Evolutionary conservation across 2,888 invertebrate species (phyloP), one percentile per base, ranked within the genome.

Genomic region (Drosophila mercatorum): DNA sequence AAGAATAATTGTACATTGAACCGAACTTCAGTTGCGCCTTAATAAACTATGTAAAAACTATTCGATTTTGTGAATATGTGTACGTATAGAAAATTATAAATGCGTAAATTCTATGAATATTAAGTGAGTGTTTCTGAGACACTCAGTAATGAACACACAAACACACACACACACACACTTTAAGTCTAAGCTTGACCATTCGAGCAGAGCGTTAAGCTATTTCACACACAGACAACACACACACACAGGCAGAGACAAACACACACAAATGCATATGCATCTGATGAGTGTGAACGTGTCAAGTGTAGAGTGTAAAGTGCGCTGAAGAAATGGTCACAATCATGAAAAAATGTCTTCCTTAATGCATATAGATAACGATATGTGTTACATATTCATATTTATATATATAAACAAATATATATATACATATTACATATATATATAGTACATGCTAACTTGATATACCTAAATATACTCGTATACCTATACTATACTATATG

Each of bases 271-370:
- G 68, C 49, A 72, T 60, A 55, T 68, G 41, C 41, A 69, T 59
- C 56, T 52, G 62, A 51, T 67, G 59, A 52, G 57, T 63, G 55
- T 64, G 41, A 66, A 49, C 47, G 66, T 73, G 68, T 57, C 61
- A 63, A 67, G 58, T 77, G 65, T 26, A 47, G 40, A 34, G 55
- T 55, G 41, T 55, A 38, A 70, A 46, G 60, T 78, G 76, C 73
- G 82, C 82, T 70, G 75, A 77, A 72, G 28, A 57, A 81, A 88
- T 84, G 84, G 84, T 85, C 84, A 88, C 88, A 85, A 85, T 85
- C 84, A 85, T 85, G 84, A 85, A 85, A 84, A 85, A 82, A 81
- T 85, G 89, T 88, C 87, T 88, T 89, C 89, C 89, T 85, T 82
- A 81, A 90, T 84, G 90, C 89, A 89, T 90, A 88, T 85, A 81